These are phyloP conservation scores for Eupsilia transversa DNA, from an alignment of 2,888 invertebrate genomes.

Conservation along the genomic window DNA sequence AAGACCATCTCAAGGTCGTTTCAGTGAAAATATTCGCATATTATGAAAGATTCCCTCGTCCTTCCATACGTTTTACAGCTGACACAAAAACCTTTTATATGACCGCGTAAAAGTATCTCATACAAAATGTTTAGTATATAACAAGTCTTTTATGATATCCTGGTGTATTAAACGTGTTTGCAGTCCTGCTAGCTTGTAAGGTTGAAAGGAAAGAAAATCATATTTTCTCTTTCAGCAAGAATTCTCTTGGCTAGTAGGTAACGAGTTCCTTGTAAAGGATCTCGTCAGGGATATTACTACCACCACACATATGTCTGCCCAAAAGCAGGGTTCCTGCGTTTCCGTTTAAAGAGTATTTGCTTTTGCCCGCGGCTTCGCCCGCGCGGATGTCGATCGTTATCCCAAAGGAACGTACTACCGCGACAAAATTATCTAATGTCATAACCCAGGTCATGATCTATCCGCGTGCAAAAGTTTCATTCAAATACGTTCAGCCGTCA, in stretches of 20 bases:
- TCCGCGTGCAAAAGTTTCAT: neutral
- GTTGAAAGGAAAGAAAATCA: neutral
- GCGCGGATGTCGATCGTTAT: neutral
- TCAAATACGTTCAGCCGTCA: neutral
- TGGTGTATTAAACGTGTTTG: slow-evolving; percentile 35
- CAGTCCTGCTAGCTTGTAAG: slow-evolving; percentile 9
- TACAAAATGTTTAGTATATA: slow-evolving; percentile 46
- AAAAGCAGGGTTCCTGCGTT: neutral
- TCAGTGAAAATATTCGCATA: slow-evolving; percentile 40
- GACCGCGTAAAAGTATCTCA: slow-evolving; percentile 48
- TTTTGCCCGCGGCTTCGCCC: neutral
- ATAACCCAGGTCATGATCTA: neutral
- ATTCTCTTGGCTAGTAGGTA: neutral
- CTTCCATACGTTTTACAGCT: slow-evolving; percentile 46
- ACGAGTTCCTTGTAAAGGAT: neutral
- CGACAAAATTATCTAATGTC: neutral
- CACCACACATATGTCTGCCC: neutral
- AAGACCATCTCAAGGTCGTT: slow-evolving; percentile 45
- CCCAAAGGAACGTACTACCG: neutral
- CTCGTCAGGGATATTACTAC: neutral
- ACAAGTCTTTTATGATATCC: slow-evolving; percentile 43
- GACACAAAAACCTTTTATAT: slow-evolving; percentile 57
- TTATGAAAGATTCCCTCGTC: slow-evolving; percentile 36
- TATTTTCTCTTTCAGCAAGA: no score
- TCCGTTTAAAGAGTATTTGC: neutral